Evolutionary conservation across 2,888 invertebrate species (phyloP), one percentile per base, ranked within the genome.

Genomic region (Cheilosia soror): DNA sequence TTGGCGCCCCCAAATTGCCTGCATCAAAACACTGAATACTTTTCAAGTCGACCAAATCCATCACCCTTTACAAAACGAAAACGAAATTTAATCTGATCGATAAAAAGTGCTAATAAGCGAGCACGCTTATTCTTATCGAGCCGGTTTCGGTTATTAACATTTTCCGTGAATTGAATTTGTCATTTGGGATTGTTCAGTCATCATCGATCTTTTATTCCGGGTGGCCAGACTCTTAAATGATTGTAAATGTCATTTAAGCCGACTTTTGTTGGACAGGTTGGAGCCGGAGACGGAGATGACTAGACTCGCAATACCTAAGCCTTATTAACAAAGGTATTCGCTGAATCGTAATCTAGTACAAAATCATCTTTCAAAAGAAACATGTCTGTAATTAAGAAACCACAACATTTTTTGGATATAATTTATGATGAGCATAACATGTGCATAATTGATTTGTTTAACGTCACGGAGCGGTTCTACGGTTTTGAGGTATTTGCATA

Each of bases 71-170:
- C 9, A 3, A 20, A 73, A 63, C 5, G 25, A 42, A 63, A 55
- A 55, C 25, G 44, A 62, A 55, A 49, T 29, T 27, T 15, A 5
- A 27, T 27, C 51, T 9, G 27, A 40, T 60, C 51, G n/a, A 5
- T 15, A 72, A 40, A 72, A 60, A 11, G 29, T 53, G 20, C 20
- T 77, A 62, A 77, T 55, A 44, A 53, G 33, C 27, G 58, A 77
- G 77, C 77, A 77, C 77, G 62, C 77, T 82, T 82, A 71, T 72
- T 47, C 42, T 40, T 53, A 40, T 60, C 29, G 5, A 66, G 60
- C 82, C 66, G 60, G 82, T 82, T 82, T 72, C 51, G 40, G 29
- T 55, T 44, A 63, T 69, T 63, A 63, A 5, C 62, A 78, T 71
- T 62, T 68, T 15, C 9, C 5, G n/a, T 63, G 27, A 63, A 71